Evolutionary conservation across 1,140 invertebrate species (phyloP).

Genomic region (Drosophila triauraria): DNA sequence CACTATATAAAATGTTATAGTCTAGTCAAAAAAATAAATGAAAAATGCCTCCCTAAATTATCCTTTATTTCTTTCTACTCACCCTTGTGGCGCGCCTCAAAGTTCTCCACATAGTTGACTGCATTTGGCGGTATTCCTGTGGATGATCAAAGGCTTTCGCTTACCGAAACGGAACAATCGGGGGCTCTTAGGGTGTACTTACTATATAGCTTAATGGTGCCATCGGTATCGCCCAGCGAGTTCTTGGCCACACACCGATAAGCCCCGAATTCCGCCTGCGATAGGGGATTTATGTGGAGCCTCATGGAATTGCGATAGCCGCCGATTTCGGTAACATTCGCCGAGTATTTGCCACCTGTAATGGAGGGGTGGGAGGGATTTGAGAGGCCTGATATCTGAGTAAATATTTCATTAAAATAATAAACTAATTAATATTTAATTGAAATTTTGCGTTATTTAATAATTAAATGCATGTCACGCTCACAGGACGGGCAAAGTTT

Average conservation of each 20-base stretch:
- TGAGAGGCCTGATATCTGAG: constrained; percentile 26
- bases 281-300: constrained; percentile 90
- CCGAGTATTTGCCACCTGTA: constrained; percentile 91
- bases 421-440: constrained; percentile 77
- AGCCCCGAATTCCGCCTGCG: constrained; percentile 89
- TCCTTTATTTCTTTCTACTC: constrained; percentile 18
- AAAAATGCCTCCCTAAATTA: background rate
- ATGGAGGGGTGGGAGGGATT: background rate
- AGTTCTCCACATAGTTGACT: constrained; percentile 82
- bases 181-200: constrained; percentile 52
- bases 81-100: constrained; percentile 81
- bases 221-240: constrained; percentile 94
- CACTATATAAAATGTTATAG: no score
- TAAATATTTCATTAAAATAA: constrained; percentile 70
- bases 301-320: constrained; percentile 92
- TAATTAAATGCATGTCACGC: constrained; percentile 75
- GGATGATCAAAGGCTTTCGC: background rate
- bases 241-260: constrained; percentile 96
- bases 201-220: constrained; percentile 95
- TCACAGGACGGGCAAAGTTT: constrained; percentile 44
- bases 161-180: background rate
- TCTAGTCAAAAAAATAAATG: no score
- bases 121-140: constrained; percentile 82
- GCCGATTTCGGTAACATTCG: constrained; percentile 87
- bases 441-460: constrained; percentile 73